Evolutionary conservation across 2,797 vertebrate species (phyloP), one percentile per base, ranked within the genome.

Genomic region (Hydrolagus colliei): DNA sequence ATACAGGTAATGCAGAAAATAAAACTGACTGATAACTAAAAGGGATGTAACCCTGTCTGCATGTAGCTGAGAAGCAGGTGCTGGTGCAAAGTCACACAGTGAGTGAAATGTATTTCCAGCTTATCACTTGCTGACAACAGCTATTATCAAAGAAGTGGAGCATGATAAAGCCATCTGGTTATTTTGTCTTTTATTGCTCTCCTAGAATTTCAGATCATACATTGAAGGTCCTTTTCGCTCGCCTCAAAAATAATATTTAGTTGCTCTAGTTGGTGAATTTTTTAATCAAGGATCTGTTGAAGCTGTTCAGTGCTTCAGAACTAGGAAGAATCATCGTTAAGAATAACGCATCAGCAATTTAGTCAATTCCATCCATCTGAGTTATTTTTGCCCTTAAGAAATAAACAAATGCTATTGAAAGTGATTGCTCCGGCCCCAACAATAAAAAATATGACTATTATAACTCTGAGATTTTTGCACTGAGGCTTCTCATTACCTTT

Each of bases 81-180:
- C 88, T 35, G 86, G 9, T 90, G 91, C 89, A 89, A 88, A 91
- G 88, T 87, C 71, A 72, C 65, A 52, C 77, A 73, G 86, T 22
- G 35, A 86, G 20, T 13, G 13, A 59, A 86, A 71, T 71, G 86
- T 80, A 65, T 86, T 82, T 67, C 35, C 91, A 88, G 92, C 93
- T 92, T 89, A 94, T 94, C 90, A 93, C 91, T 87, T 85, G 76
- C 87, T 90, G 91, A 92, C 92, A 93, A 89, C 77, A 91, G 89
- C 90, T 93, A 90, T 91, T 91, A 93, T 88, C 90, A 89, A 88
- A 88, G 86, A 89, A 92, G 61, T 87, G 92, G 93, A 96, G 94
- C 94, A 93, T 88, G 91, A 87, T 92, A 88, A 87, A 92, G 89
- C 94, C 93, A 96, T 95, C 93, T 96, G 95, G 92, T 89, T 88